A percentile compares a stretch with the other conserved stretches of the same genome.
Evolutionary conservation across 2,888 invertebrate genomes (phyloP).

Genomic region (Sylvicola fuscatus): DNA sequence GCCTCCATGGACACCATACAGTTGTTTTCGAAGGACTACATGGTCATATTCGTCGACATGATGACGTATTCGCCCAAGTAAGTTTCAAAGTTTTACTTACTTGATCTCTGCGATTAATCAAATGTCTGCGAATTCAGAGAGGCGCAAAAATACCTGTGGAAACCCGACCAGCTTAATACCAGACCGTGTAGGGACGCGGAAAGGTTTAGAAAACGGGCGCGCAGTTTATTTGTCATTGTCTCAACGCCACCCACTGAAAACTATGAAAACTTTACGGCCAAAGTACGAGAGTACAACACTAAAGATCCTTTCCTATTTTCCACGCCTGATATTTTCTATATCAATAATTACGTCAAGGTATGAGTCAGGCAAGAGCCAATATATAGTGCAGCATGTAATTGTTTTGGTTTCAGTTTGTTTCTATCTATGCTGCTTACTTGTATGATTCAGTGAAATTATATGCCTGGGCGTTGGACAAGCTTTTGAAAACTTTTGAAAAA

Average conservation of each 20-base stretch:
- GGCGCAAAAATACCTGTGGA: slow-evolving; percentile 61
- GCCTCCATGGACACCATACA: slow-evolving; percentile 74
- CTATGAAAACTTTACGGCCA: slow-evolving; percentile 55
- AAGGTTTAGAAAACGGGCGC: slow-evolving; percentile 38
- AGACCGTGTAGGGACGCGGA: slow-evolving; percentile 35
- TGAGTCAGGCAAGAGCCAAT: background rate
- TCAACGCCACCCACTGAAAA: slow-evolving; percentile 60
- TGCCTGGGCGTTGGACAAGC: slow-evolving; percentile 61
- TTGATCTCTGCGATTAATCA: background rate
- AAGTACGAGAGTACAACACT: slow-evolving; percentile 59
- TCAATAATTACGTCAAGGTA: slow-evolving; percentile 6
- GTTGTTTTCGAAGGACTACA: slow-evolving; percentile 77
- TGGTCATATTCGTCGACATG: slow-evolving; percentile 88
- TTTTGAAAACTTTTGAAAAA: too few species aligned
- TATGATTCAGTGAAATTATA: slow-evolving; percentile 90
- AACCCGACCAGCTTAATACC: slow-evolving; percentile 33
- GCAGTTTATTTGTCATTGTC: slow-evolving; percentile 72
- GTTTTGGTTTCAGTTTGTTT: slow-evolving; percentile 46
- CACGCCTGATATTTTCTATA: too few species aligned
- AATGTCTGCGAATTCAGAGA: slow-evolving; percentile 24
- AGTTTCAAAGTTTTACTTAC: slow-evolving; percentile 21
- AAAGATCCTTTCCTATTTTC: slow-evolving; percentile 63
- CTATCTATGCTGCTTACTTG: slow-evolving; percentile 81
- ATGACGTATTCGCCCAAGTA: slow-evolving; percentile 57
- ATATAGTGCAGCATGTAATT: slow-evolving; percentile 1